Percentiles rank a stretch among this genome's conserved stretches.
Conservation (phyloP, 2,888 invertebrate species). For the Seira musarum region DNA sequence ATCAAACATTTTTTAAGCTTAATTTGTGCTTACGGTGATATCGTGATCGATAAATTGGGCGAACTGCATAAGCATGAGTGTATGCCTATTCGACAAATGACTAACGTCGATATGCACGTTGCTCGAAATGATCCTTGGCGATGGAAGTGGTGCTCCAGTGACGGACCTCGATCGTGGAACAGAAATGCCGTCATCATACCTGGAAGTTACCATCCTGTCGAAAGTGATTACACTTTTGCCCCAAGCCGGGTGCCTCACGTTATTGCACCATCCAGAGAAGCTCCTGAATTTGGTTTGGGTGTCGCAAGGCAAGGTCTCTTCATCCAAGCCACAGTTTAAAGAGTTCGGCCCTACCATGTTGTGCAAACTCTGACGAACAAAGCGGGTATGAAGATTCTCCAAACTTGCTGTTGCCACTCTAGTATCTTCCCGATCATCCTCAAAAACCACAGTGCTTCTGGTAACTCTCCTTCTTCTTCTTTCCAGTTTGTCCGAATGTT, state of each 20-base stretch:
- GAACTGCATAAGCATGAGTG: constrained; percentile 95
- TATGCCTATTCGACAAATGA: constrained; percentile 89
- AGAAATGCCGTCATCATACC: constrained; percentile 91
- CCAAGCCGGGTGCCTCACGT: constrained; percentile 84
- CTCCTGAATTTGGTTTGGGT: constrained; percentile 71
- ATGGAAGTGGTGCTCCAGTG: constrained; percentile 85
- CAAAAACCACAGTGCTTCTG: constrained; percentile 59
- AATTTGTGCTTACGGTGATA: constrained; percentile 76
- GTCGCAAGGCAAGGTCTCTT: constrained; percentile 81
- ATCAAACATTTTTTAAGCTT: background rate
- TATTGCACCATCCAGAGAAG: constrained; percentile 83
- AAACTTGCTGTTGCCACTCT: background rate
- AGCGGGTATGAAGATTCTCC: constrained; percentile 22
- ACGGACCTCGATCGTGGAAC: constrained; percentile 83
- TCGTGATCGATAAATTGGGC: constrained; percentile 91
- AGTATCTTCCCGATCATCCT: constrained; percentile 32
- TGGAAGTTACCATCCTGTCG: constrained; percentile 86
- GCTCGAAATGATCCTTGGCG: constrained; percentile 88
- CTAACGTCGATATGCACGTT: constrained; percentile 94
- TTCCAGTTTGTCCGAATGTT: constrained; percentile 63
- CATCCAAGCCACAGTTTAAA: constrained; percentile 82
- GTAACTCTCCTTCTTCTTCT: constrained; percentile 25
- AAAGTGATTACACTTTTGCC: constrained; percentile 90
- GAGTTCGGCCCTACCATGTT: constrained; percentile 72
- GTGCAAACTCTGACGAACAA: constrained; percentile 43